Evolutionary conservation across 2,113 vertebrate genomes (phyloP), one percentile per base, ranked within the genome.

Genomic region (Carettochelys insculpta): DNA sequence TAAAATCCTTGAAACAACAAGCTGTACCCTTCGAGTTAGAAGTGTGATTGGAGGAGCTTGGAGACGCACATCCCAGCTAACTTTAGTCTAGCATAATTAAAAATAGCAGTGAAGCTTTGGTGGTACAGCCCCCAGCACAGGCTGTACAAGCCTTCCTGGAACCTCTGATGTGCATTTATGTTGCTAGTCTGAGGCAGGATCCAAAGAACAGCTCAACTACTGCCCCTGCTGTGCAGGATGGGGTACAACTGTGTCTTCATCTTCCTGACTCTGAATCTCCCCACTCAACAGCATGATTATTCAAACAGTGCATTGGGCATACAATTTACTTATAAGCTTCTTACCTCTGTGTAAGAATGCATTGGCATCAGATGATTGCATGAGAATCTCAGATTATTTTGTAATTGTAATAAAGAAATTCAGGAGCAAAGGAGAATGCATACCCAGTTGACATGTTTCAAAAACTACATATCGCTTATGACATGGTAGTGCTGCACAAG

Each of bases 261-360:
- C 43, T 56, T 51, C n/a, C 52, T 79, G 47, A 47, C 22, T 65
- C n/a, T 38, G 61, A 68, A 38, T 68, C 61, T 53, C 10, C 6
- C 0, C 14, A 43, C 31, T 20, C 19, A 0, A 0, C 3, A 68
- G 52, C 6, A 1, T 77, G 76, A 34, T n/a, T 81, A 53, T 47
- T 24, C 16, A 17, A 5, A 22, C 17, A 25, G 27, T 31, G 8
- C 77, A 4, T 22, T 81, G 73, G 31, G 27, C n/a, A 45, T 78
- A 83, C 51, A 52, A 41, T 51, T 86, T 52, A 14, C 16, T 27
- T 29, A 58, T 56, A 31, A n/a, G 0, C 0, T 82, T 11, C 17
- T 43, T 56, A 9, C 38, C 10, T 56, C 54, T 56, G 11, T 13
- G 11, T 29, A 56, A 56, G 54, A 56, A 56, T 29, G 54, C 54